A percentile compares a stretch with the other conserved stretches of the same genome.
Evolutionary conservation across 2,888 invertebrate genomes (phyloP).

Genomic region (Mythimna vitellina): DNA sequence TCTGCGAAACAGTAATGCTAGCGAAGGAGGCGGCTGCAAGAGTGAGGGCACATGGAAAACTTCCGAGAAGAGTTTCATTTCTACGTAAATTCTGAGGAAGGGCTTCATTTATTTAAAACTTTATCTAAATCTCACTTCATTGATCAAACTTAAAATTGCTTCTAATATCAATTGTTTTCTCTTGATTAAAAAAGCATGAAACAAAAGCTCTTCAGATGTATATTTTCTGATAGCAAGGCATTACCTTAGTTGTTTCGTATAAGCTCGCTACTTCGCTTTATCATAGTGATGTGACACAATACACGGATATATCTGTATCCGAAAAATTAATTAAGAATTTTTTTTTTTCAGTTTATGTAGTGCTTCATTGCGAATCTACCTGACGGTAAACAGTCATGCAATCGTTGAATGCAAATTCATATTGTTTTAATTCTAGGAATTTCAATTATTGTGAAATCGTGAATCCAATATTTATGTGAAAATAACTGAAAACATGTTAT

Average conservation of each 20-base stretch:
- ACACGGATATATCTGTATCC: not conserved
- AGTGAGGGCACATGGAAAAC: no score
- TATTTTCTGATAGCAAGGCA: conserved; percentile 34
- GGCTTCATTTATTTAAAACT: not conserved
- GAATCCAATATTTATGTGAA: not conserved
- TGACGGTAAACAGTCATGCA: no score
- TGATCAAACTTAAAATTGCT: not conserved
- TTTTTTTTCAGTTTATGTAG: no score
- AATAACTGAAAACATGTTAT: not conserved
- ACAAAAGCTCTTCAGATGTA: conserved; percentile 7
- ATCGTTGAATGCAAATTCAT: not conserved
- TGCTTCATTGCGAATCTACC: no score
- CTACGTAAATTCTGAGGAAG: not conserved
- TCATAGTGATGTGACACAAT: conserved; percentile 35
- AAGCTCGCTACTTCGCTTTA: conserved; percentile 23
- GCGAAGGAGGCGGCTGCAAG: no score
- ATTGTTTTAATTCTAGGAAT: not conserved
- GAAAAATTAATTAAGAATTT: no score
- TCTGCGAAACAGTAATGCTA: no score
- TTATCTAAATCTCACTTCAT: not conserved
- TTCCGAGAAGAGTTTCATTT: not conserved
- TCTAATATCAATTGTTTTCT: not conserved
- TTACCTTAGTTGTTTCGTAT: conserved; percentile 47
- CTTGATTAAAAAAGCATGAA: conserved; percentile 19
- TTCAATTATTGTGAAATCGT: not conserved